Percentiles rank a stretch among this genome's conserved stretches.
Evolutionary conservation across 2,797 vertebrate genomes (phyloP).

Genomic region (Trachops cirrhosus): DNA sequence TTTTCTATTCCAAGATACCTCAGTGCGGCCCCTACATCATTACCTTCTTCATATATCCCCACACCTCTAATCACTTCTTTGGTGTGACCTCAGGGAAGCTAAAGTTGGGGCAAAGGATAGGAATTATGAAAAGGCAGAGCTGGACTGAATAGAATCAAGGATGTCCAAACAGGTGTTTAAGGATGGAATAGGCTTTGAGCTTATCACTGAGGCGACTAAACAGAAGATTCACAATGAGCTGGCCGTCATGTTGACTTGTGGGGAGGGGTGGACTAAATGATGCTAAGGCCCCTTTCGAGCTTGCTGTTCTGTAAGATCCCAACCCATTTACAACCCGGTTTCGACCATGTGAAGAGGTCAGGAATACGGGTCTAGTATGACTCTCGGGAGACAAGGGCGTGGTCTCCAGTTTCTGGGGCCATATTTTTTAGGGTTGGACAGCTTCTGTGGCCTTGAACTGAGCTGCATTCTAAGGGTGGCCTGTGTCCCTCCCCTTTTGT

Average conservation of each 20-base stretch:
- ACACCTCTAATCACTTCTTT: neutral
- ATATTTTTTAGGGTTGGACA: neutral
- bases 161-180: neutral
- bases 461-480: neutral
- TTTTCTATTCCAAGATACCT: neutral
- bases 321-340: neutral
- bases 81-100: neutral
- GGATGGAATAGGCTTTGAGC: neutral
- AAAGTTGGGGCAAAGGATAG: neutral
- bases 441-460: neutral
- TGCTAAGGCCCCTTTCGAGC: neutral
- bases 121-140: neutral
- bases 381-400: neutral
- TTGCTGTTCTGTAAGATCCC: neutral
- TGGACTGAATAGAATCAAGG: neutral
- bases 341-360: neutral
- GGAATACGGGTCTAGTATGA: rapidly evolving
- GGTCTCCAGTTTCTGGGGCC: rapidly evolving
- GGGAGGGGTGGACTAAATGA: neutral
- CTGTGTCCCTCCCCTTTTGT: neutral
- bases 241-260: neutral
- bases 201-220: neutral
- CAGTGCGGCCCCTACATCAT: neutral
- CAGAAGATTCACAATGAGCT: rapidly evolving
- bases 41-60: neutral